Evolutionary conservation across 2,113 vertebrate genomes (phyloP), one percentile per base, ranked within the genome.

Genomic region (Lepus timidus): DNA sequence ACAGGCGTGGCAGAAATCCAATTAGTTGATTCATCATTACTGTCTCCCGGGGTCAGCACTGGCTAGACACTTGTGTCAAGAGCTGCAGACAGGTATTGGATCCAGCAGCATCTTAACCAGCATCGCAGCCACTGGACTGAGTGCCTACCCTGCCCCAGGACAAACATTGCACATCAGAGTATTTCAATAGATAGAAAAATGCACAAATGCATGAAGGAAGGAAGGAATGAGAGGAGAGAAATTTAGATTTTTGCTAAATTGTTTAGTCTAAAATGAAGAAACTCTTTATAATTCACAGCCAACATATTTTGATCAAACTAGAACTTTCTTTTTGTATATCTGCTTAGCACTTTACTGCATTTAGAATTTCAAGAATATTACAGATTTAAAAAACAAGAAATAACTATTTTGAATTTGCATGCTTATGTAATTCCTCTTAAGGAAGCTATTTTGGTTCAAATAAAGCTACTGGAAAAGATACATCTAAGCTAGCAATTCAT

Each of bases 291-390:
- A 65, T 81, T 71, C 61, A 78, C 27, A 94, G 27, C 2, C 64
- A 82, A 33, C 49, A 58, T 82, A 58, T 88, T 96, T 94, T 95
- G 83, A 85, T 93, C 55, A 70, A 88, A 75, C 31, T 67, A 62
- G 11, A 55, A 62, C n/a, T 74, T 76, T 88, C 52, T 85, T 27
- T 96, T 67, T 55, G 67, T 71, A 27, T 88, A 95, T 4, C 14
- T 90, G 71, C 31, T 88, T 95, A 85, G 62, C 31, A 3, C 83
- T 95, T 93, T 68, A 3, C 0, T 55, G 31, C 25, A 27, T 96
- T 97, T 93, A 94, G 52, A 96, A 97, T 94, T 93, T 61, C 58
- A 19, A 87, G 17, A 79, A 44, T 31, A 96, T 93, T 96, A 96
- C 71, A 93, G 79, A 58, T 81, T 64, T 67, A 75, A 9, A 11